phyloP scores from a whole-genome alignment of 2,888 invertebrate genomes.

The Polyommatus icarus region DNA sequence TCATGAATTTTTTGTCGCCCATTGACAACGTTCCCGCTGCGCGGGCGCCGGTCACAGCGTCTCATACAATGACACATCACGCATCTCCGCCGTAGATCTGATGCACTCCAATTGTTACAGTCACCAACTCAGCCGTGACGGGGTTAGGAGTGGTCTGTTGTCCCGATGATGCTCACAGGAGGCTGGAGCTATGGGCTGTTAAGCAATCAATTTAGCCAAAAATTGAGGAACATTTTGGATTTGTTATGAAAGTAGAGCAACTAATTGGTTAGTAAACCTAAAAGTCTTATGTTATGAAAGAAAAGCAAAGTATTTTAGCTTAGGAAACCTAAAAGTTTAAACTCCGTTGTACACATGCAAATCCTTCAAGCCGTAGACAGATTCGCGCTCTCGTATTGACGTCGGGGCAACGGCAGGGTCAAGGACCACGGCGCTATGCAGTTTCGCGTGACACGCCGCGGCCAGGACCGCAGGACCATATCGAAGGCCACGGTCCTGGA shows the following conservation, averaged over 20 bases:
- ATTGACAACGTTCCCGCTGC: not conserved
- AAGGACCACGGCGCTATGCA: conserved; percentile 33
- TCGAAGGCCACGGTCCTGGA: not conserved
- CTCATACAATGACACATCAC: conserved; percentile 5
- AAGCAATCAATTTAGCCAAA: not conserved
- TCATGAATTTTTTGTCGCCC: not conserved
- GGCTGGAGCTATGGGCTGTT: not conserved
- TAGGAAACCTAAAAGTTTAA: not conserved
- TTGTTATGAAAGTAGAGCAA: too few species aligned
- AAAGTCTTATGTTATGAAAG: too few species aligned
- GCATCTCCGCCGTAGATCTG: not conserved
- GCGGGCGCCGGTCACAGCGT: not conserved
- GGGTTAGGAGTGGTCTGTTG: not conserved
- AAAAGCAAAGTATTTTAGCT: not conserved
- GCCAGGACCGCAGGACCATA: conserved; percentile 13
- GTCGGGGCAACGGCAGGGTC: conserved; percentile 1
- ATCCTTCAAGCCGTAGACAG: not conserved
- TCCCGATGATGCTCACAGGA: not conserved
- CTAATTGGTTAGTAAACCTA: not conserved
- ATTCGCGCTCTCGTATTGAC: conserved; percentile 6
- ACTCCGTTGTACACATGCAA: not conserved
- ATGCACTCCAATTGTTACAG: not conserved
- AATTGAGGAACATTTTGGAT: not conserved
- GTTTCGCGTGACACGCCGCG: conserved; percentile 35
- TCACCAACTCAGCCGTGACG: conserved; percentile 2